These are phyloP conservation scores for Eucidaris tribuloides DNA, from an alignment of 35 echinoderm and acorn worm genomes.

Conservation along the genomic window DNA sequence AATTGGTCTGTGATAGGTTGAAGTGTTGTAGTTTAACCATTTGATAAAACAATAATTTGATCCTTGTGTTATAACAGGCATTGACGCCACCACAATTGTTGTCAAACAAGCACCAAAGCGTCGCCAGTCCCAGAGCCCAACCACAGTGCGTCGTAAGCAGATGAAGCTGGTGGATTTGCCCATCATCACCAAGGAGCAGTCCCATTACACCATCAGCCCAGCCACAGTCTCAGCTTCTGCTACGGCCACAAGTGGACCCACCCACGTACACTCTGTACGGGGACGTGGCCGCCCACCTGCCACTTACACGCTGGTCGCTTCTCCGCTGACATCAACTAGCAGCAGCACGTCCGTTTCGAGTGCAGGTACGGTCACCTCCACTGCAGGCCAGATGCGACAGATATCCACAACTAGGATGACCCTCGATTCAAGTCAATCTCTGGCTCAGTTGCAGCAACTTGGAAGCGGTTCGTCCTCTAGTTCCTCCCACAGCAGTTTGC, in stretches of 20 bases:
- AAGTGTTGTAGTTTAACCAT: too few relatives aligned
- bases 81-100: conserved; percentile 19
- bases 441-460: conserved; percentile 26
- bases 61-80: not conserved
- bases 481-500: conserved; percentile 22
- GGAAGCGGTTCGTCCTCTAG: conserved; percentile 11
- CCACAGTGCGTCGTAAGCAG: conserved; percentile 44
- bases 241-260: not conserved
- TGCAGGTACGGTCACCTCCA: not conserved
- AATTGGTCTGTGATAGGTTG: too few relatives aligned
- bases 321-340: not conserved
- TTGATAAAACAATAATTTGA: too few relatives aligned
- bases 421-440: not conserved
- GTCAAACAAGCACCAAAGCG: conserved; percentile 32
- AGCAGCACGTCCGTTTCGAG: not conserved
- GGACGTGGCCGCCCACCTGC: not conserved
- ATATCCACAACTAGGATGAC: not conserved
- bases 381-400: not conserved
- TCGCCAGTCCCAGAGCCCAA: conserved; percentile 28
- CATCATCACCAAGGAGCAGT: conserved; percentile 47
- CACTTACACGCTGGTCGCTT: not conserved
- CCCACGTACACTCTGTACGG: not conserved
- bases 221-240: not conserved
- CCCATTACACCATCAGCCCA: not conserved
- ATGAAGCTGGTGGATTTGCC: conserved; percentile 50